Conservation (phyloP, 2,113 vertebrate species). For the Pampusana beccarii region DNA sequence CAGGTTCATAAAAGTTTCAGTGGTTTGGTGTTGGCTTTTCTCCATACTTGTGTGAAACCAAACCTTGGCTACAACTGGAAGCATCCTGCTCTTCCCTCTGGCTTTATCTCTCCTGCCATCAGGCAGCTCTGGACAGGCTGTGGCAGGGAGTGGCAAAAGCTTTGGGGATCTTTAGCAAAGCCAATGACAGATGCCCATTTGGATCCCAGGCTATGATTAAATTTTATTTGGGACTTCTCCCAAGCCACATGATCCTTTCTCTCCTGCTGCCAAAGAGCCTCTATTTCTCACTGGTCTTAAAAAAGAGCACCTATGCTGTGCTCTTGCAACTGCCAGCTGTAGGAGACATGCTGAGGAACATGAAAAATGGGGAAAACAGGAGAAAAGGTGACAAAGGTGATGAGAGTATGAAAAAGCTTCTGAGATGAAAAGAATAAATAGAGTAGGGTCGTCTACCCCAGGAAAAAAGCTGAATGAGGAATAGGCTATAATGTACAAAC, state of each 20-base stretch:
- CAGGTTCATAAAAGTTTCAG: neutral
- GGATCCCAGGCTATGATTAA: slow-evolving; percentile 11
- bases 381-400: neutral
- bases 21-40: neutral
- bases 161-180: neutral
- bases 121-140: neutral
- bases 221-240: slow-evolving; percentile 14
- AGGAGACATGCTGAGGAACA: neutral
- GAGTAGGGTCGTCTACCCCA: neutral
- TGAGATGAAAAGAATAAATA: neutral
- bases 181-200: neutral
- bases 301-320: neutral
- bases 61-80: neutral
- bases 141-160: neutral
- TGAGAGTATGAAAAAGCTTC: neutral
- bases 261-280: neutral
- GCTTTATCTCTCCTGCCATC: neutral
- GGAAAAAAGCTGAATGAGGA: neutral
- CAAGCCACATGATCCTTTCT: neutral
- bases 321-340: neutral
- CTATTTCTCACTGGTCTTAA: neutral
- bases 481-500: neutral
- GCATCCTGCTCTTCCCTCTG: neutral
- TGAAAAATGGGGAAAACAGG: neutral
- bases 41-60: neutral